Base-by-base conservation (phyloP, 2,113 vertebrate genomes). In the Cisticola juncidis region DNA sequence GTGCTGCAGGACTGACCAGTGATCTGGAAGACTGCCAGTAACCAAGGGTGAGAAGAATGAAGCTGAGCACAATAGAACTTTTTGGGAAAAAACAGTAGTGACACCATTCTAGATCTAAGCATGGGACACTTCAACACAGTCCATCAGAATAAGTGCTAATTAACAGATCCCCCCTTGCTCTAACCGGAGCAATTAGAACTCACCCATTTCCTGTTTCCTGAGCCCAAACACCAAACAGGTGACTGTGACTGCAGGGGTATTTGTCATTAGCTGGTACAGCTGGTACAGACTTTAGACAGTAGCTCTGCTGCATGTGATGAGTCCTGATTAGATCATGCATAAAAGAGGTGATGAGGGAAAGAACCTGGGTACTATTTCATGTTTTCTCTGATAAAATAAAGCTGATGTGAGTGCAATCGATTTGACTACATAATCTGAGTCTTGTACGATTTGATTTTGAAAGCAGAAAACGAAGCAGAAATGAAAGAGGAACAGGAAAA, bases 401-500 rank as follows among this genome's bases (percentile, higher is more conserved):
- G 25, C 18, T 82, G 44, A 22, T 73, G 36, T 8, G 54, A 88
- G 10, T 48, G 29, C 1, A 9, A 54, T 66, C 20, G 60, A 4
- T 58, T 88, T 54, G 36, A 26, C 11, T 56, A 17, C 20, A 11
- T 66, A 66, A 65, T 47, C 20, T 62, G 29, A 58, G 23, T 60
- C 25, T 38, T 66, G 14, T 40, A 24, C 25, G 24, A 23, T 71
- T 76, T 79, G 36, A 68, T 45, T 68, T 64, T 14, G 21, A 69
- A n/a, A 90, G 21, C 20, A 73, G 58, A 72, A 88, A 72, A 82
- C 17, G 62, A 72, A 71, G 36, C 18, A 86, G n/a, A 90, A 81
- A 80, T 87, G 42, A 64, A 85, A 94, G 25, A 88, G 38, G 9
- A 89, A 47, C 31, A 33, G 11, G 31, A 80, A 94, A 88, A 87